A percentile compares a stretch with the other conserved stretches of the same genome.
These are phyloP conservation scores for Luscinia luscinia DNA, from an alignment of 2,797 vertebrate species.

Conservation along the genomic window DNA sequence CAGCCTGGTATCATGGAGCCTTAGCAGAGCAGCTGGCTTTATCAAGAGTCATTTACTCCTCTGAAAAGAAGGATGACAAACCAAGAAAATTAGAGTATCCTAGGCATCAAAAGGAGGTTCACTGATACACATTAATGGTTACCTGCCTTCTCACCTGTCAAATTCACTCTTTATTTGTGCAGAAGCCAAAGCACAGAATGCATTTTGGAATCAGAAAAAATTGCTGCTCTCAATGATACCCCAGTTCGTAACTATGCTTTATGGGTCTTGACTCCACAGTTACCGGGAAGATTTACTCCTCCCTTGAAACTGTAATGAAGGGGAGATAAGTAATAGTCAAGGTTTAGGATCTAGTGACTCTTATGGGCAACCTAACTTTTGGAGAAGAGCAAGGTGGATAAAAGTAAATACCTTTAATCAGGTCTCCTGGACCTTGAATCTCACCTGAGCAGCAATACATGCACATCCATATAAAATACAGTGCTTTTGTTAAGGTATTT, in stretches of 20 bases:
- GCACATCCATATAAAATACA: fast-evolving
- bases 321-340: neutral
- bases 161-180: neutral
- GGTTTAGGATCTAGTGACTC: neutral
- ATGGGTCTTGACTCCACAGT: neutral
- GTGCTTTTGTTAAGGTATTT: neutral
- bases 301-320: neutral
- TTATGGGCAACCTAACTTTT: neutral
- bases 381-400: neutral
- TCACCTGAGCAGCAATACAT: neutral
- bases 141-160: fast-evolving
- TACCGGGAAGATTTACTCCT: neutral
- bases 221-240: neutral
- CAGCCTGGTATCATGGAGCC: neutral
- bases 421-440: neutral
- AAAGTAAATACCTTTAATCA: neutral
- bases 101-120: neutral
- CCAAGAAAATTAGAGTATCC: neutral
- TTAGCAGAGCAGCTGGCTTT: neutral
- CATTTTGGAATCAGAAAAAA: neutral
- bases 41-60: neutral
- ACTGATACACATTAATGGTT: neutral
- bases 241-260: neutral
- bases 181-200: neutral
- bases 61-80: neutral